Evolutionary conservation across 2,113 vertebrate genomes (phyloP), one percentile per base, ranked within the genome.

Genomic region (Crocuta crocuta): DNA sequence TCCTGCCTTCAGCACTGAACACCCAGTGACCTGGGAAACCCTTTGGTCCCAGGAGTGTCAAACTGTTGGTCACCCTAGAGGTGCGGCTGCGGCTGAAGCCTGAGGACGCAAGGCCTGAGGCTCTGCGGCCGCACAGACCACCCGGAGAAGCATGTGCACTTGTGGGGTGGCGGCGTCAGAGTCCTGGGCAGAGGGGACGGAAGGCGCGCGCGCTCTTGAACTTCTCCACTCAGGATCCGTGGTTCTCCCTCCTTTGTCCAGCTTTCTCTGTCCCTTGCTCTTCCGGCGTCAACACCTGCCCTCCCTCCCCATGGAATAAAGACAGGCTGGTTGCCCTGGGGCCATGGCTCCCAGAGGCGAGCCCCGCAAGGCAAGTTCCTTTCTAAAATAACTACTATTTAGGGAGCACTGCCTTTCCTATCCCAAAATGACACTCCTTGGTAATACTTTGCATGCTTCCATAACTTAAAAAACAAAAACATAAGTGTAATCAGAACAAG

Each of bases 241-340:
- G 71, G 45, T n/a, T 43, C 24, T 63, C 53, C n/a, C 3, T 10
- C 50, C 48, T 70, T 55, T 9, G 10, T 58, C 35, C 28, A 21
- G 48, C 35, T 10, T 4, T 5, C 16, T 24, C 45, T 4, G 33
- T 33, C 58, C 33, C 53, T 66, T n/a, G 19, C 43, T 58, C 39
- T 61, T 45, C 21, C 16, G 43, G 82, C 33, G 55, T 66, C n/a
- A 45, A 35, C 23, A 70, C 33, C 55, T 15, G 10, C 61, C 16
- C 5, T 0, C 7, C 1, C n/a, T 55, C 45, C 11, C 2, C 10
- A 1, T 7, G 88, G 39, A 71, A 1, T 10, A 21, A 21, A 24
- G 55, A 16, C 35, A 15, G 84, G 28, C 33, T 33, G 8, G 15
- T 66, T 19, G 55, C 53, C 53, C 9, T 21, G 5, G 5, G 4